Evolutionary conservation across 2,113 vertebrate species (phyloP), one percentile per base, ranked within the genome.

Genomic region (Oxygymnocypris stewartii): DNA sequence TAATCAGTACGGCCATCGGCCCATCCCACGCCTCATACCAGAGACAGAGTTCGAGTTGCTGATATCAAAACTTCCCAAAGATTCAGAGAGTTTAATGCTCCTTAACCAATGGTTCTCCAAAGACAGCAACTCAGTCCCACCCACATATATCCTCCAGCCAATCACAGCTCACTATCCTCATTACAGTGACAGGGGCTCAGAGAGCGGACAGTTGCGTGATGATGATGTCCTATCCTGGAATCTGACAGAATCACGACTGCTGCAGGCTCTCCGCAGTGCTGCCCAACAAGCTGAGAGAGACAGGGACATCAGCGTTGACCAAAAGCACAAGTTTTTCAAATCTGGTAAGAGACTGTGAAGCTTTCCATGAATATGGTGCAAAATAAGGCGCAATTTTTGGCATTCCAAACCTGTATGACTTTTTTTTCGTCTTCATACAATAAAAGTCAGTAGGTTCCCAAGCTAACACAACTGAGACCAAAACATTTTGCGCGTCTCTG

Each of bases 31-130:
- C 0, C 67, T 92, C 76, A 91, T 96, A 1, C 86, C 89, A 0
- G 94, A 95, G 80, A 90, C 92, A 67, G 95, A 94, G 59, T 97
- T 96, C 86, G 92, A 96, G 12, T 87, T 91, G 0, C 89, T 97
- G 67, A 81, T 91, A 65, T 91, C 93, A 83, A 95, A 94, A 89
- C 88, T 96, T 6, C 85, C 87, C 1, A 75, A 90, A 61, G 91
- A 95, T 73, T 89, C 92, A 0, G 88, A 88, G 0, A 92, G 93
- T 65, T 25, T 93, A 80, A 91, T 91, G 61, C 93, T 95, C 77
- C 90, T 97, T 87, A 90, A 71, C 0, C 90, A 86, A 0, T 91
- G 93, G 94, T 97, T 95, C 90, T 42, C 77, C 82, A 93, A 90
- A 69, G 96, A 97, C 11, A 86, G 89, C 84, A 97, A 97, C 0